Percentiles rank a stretch among this genome's conserved stretches.
phyloP scores from a whole-genome alignment of 2,888 invertebrate species.

The Pollenia angustigena region DNA sequence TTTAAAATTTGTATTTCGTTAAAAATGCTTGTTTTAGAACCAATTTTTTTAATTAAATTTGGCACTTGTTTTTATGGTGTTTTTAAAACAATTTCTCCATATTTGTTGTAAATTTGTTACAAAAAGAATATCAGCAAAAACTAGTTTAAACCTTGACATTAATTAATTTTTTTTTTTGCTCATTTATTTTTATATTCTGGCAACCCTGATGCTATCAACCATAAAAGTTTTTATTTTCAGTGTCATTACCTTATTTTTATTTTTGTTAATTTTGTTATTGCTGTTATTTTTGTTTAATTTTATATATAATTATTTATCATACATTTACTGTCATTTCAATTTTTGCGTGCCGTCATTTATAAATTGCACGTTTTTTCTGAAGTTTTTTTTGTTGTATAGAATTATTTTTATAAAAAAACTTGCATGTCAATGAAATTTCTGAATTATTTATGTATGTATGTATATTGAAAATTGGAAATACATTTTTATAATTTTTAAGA shows the following conservation, averaged over 20 bases:
- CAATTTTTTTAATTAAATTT: neutral
- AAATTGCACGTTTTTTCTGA: constrained; percentile 33
- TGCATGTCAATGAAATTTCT: too few species aligned
- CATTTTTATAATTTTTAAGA: too few species aligned
- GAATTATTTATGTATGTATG: too few species aligned
- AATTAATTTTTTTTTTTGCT: neutral
- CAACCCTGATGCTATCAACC: constrained; percentile 43
- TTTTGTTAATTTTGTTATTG: neutral
- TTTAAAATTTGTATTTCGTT: too few species aligned
- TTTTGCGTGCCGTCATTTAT: constrained; percentile 56
- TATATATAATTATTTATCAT: constrained; percentile 5
- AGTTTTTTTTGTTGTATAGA: too few species aligned
- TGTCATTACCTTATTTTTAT: constrained; percentile 46
- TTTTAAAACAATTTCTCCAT: neutral
- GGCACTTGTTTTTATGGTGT: neutral
- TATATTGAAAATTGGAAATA: too few species aligned
- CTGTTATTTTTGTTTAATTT: neutral
- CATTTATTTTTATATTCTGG: neutral
- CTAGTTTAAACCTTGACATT: constrained; percentile 4
- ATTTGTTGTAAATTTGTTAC: too few species aligned
- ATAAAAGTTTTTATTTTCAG: constrained; percentile 35
- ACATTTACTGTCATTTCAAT: constrained; percentile 47
- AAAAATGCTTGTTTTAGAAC: too few species aligned
- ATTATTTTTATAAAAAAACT: too few species aligned
- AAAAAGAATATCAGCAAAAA: neutral